phyloP scores from a whole-genome alignment of 2,888 invertebrate genomes.

The Parelbella ahira region DNA sequence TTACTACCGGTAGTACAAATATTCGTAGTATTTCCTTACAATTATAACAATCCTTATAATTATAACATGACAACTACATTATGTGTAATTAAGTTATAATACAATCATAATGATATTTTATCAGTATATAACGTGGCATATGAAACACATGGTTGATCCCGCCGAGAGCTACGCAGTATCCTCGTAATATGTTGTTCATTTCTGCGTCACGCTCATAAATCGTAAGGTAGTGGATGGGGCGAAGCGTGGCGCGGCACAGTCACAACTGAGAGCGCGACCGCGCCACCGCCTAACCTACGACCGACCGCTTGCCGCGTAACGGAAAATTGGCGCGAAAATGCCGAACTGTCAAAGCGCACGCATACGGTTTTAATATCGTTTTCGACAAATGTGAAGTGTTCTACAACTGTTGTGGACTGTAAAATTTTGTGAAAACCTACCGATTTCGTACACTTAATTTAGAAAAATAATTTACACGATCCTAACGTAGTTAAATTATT shows the following conservation, averaged over 20 bases:
- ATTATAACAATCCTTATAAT: no score
- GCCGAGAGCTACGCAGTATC: slow-evolving; percentile 33
- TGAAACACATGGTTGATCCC: slow-evolving; percentile 45
- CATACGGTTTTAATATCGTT: slow-evolving; percentile 46
- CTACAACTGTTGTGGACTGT: not conserved
- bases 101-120: not conserved
- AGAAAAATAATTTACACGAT: no score
- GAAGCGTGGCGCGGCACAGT: slow-evolving; percentile 54
- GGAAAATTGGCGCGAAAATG: slow-evolving; percentile 79
- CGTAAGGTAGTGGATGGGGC: slow-evolving; percentile 64
- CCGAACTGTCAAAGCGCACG: slow-evolving; percentile 56
- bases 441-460: no score
- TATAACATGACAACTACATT: no score
- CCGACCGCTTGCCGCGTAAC: slow-evolving; percentile 42
- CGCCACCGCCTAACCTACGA: slow-evolving; percentile 47
- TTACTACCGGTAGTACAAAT: no score
- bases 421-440: slow-evolving; percentile 16
- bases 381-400: slow-evolving; percentile 37
- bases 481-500: no score
- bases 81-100: no score
- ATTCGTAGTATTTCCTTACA: no score
- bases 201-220: slow-evolving; percentile 71
- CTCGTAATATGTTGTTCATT: slow-evolving; percentile 52
- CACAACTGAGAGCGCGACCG: slow-evolving; percentile 58
- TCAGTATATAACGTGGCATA: slow-evolving; percentile 29